Evolutionary conservation across 2,888 invertebrate species (phyloP).

Genomic region (Pachliopta kotzebuea): DNA sequence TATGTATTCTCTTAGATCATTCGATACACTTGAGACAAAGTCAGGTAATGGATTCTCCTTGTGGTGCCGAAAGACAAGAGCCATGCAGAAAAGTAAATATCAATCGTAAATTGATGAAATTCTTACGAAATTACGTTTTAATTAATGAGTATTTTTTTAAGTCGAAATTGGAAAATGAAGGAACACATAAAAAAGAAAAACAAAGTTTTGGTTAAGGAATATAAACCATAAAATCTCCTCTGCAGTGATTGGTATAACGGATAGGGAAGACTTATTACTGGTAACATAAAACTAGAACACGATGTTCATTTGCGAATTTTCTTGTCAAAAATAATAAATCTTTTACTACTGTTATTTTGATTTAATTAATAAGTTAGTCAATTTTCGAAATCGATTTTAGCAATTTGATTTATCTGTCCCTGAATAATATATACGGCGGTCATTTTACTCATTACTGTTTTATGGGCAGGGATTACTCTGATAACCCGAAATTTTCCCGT

Average conservation of each 20-base stretch:
- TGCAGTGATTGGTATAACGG: neutral
- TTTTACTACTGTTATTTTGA: too few relatives aligned
- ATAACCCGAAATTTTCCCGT: constrained; percentile 4
- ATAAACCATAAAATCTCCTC: too few relatives aligned
- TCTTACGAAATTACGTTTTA: neutral
- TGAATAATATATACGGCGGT: constrained; percentile 8
- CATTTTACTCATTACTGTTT: constrained; percentile 1
- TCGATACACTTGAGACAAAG: neutral
- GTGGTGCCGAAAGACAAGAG: neutral
- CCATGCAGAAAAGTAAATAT: neutral
- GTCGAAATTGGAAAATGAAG: too few relatives aligned
- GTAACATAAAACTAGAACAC: neutral
- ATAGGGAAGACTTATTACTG: neutral
- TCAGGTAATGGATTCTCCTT: neutral
- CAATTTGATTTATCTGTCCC: neutral
- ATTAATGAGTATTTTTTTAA: neutral
- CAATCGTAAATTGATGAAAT: neutral
- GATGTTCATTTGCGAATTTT: too few relatives aligned
- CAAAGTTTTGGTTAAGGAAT: too few relatives aligned
- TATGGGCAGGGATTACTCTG: neutral
- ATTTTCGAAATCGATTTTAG: neutral
- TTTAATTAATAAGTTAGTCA: too few relatives aligned
- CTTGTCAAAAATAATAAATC: too few relatives aligned
- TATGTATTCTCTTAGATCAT: constrained; percentile 4
- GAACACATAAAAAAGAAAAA: too few relatives aligned